Percentiles rank a stretch among this genome's conserved stretches.
Conservation (phyloP, 2,888 invertebrate species). For the Eristalinus sepulchralis region DNA sequence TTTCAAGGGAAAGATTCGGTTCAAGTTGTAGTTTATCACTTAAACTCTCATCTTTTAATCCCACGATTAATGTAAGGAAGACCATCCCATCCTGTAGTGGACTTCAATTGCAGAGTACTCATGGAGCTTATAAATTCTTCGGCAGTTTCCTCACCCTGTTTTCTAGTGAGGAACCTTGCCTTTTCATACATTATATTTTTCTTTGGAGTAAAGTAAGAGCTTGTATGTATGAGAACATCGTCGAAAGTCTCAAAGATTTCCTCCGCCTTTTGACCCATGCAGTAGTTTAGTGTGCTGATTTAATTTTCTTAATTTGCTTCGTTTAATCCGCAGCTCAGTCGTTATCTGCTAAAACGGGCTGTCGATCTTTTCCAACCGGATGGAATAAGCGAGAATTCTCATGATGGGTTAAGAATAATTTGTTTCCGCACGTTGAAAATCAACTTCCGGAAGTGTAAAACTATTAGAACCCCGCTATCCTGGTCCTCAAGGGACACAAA, state of each 20-base stretch:
- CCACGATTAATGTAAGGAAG: conserved; percentile 4
- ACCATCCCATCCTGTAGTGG: conserved; percentile 3
- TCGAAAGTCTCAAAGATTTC: conserved; percentile 6
- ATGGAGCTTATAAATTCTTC: conserved; percentile 5
- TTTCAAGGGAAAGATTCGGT: conserved; percentile 6
- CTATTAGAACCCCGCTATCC: no score
- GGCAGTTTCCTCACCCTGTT: conserved; percentile 1
- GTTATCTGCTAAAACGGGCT: neutral
- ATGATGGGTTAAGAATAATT: neutral
- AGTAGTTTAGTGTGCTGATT: conserved; percentile 9
- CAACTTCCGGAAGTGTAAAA: no score
- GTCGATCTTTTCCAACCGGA: neutral
- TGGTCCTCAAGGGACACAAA: no score
- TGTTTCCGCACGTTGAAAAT: neutral
- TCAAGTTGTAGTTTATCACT: conserved; percentile 7
- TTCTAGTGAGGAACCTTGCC: neutral
- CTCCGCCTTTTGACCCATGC: conserved; percentile 5
- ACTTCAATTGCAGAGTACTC: neutral
- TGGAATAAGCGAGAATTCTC: conserved; percentile 2
- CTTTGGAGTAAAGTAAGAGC: conserved; percentile 2
- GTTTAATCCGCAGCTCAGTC: neutral
- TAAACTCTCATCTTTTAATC: conserved; percentile 8
- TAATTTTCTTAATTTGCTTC: neutral
- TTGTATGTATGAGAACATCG: neutral
- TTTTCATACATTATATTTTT: conserved; percentile 5